A percentile compares a stretch with the other conserved stretches of the same genome.
phyloP scores from a whole-genome alignment of 2,113 vertebrate species.

The Leuciscus idus region DNA sequence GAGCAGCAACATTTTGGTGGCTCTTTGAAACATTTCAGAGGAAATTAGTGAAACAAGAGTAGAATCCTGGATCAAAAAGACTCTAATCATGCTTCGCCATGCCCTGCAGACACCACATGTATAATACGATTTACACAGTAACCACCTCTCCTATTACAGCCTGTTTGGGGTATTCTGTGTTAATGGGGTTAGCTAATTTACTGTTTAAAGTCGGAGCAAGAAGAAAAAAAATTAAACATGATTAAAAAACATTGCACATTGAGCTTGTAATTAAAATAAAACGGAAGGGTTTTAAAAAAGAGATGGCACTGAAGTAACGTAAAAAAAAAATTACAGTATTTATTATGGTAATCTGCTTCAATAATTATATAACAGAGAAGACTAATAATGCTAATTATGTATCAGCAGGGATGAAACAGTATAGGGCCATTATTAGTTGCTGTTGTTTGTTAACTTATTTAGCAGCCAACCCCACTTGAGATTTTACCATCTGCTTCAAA shows the following conservation, averaged over 20 bases:
- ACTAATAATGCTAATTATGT: conserved; percentile 42
- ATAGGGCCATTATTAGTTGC: conserved; percentile 35
- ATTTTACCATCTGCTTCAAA: conserved; percentile 48
- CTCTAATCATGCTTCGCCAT: conserved; percentile 82
- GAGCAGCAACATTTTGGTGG: conserved; percentile 72
- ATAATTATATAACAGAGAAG: conserved; percentile 65
- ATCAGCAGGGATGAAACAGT: conserved; percentile 23
- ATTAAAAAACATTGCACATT: conserved; percentile 85
- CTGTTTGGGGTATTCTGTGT: conserved; percentile 81
- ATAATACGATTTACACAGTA: conserved; percentile 82
- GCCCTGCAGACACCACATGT: conserved; percentile 78
- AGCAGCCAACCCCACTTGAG: conserved; percentile 42
- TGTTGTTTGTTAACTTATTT: conserved; percentile 47
- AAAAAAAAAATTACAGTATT: too few relatives aligned
- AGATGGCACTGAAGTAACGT: conserved; percentile 79
- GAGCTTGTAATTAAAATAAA: conserved; percentile 85
- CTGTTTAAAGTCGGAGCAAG: conserved; percentile 80
- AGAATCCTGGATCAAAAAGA: conserved; percentile 83
- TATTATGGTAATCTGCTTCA: conserved; percentile 78
- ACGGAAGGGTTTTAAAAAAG: conserved; percentile 80
- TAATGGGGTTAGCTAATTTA: conserved; percentile 88
- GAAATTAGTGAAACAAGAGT: conserved; percentile 82
- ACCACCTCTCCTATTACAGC: conserved; percentile 79
- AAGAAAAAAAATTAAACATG: conserved; percentile 75
- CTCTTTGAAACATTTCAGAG: conserved; percentile 83